Percentiles rank a stretch among this genome's conserved stretches.
Evolutionary conservation across 2,113 vertebrate genomes (phyloP).

Genomic region (Athene noctua): DNA sequence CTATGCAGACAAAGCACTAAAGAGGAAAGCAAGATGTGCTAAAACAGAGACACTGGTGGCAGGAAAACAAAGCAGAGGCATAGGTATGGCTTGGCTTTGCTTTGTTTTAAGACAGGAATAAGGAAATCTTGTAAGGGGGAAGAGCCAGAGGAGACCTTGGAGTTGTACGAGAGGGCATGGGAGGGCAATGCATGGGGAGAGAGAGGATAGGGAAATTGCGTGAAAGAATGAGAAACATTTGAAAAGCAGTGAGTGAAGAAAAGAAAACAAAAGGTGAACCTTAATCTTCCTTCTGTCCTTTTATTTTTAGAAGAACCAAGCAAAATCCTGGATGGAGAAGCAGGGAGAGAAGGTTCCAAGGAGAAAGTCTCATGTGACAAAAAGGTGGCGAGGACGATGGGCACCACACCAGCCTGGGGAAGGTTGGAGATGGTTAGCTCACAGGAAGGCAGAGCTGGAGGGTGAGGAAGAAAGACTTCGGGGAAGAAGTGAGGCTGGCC

Average conservation of each 20-base stretch:
- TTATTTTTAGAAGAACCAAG: not conserved
- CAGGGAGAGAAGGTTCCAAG: not conserved
- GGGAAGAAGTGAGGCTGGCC: not conserved
- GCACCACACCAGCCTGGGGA: not conserved
- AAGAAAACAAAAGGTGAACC: not conserved
- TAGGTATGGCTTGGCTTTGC: not conserved
- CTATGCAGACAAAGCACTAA: not conserved
- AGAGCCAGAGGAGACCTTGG: not conserved
- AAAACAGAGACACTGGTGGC: not conserved
- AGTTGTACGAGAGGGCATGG: not conserved
- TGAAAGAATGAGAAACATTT: not conserved
- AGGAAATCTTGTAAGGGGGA: not conserved
- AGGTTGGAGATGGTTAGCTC: not conserved
- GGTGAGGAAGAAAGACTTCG: not conserved
- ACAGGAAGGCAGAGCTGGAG: not conserved
- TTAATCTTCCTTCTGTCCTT: not conserved
- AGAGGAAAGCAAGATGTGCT: not conserved
- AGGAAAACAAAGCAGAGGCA: not conserved
- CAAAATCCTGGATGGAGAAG: not conserved
- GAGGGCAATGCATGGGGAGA: not conserved
- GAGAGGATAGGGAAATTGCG: fast-evolving
- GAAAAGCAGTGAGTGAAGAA: not conserved
- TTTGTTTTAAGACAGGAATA: not conserved
- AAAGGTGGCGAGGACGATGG: not conserved
- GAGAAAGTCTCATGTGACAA: not conserved